Evolutionary conservation across 1,140 invertebrate species (phyloP), one percentile per base, ranked within the genome.

Genomic region (Araneus ventricosus): DNA sequence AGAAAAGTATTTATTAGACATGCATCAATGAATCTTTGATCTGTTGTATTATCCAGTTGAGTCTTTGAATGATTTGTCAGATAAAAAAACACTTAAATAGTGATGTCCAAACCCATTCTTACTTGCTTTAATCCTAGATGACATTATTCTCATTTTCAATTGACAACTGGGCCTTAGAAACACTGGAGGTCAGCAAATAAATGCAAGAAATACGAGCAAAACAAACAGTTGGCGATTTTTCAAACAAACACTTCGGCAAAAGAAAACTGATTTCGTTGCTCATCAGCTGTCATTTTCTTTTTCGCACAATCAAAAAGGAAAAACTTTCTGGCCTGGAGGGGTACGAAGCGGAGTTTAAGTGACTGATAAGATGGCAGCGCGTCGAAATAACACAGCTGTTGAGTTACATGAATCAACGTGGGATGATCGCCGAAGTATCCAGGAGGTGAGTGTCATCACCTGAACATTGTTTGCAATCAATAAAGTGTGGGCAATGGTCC

Each of bases 401-500:
- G 27, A 34, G 41, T 86, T 86, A 86, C 84, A 86, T 61, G 84
- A 30, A 34, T 30, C 30, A 75, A 75, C 70, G 70, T 34, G 84
- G 84, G 30, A 86, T 39, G 57, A 20, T 39, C 84, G 45, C 34
- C 37, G 45, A 34, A 22, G 59, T n/a, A 24, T 24, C 27, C 80
- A 61, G 30, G 30, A 37, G 52, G 37, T 22, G 34, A 34, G 52
- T 61, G 84, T 86, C 84, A 86, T 86, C 84, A 86, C 84, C 84
- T 86, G 84, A 37, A 59, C 39, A n/a, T 27, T 34, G 84, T 86
- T 45, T 57, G n/a, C 45, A 86, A 86, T 86, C 84, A 86, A 86
- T 86, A 86, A 86, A 86, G 24, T 22, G 84, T 86, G 84, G 84
- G 84, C 84, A 86, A 61, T 86, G 84, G 30, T 86, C 84, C 84